Evolutionary conservation across 2,888 invertebrate species (phyloP).

Genomic region (Cryptus viduatorius): DNA sequence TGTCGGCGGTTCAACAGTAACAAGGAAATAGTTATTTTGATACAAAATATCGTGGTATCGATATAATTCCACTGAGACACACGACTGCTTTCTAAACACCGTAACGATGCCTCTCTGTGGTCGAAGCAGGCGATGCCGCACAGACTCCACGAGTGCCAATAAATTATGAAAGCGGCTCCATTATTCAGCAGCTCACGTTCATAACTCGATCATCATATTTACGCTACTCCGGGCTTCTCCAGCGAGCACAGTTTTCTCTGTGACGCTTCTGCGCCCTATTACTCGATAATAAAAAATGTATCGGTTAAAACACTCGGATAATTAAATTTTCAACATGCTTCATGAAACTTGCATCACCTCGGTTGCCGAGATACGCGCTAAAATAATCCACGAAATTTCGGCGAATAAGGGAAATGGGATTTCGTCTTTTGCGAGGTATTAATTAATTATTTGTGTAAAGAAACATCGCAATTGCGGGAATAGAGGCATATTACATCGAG

Average conservation of each 20-base stretch:
- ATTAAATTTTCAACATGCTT: neutral
- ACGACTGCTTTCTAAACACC: constrained; percentile 55
- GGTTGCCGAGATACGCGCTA: neutral
- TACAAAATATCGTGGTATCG: no score
- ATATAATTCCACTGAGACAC: neutral
- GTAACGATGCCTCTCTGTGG: constrained; percentile 50
- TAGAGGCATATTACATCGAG: no score
- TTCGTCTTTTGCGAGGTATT: neutral
- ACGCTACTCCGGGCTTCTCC: neutral
- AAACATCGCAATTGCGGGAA: no score
- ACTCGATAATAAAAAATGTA: neutral
- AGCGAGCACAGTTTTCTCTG: neutral
- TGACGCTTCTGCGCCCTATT: neutral
- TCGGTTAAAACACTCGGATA: neutral
- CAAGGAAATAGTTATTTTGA: no score
- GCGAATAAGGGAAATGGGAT: neutral
- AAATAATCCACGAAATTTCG: neutral
- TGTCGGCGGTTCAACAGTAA: no score
- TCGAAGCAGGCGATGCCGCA: constrained; percentile 17
- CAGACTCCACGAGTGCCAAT: constrained; percentile 31
- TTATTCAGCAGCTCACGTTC: constrained; percentile 42
- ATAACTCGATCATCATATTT: constrained; percentile 23
- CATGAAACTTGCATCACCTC: neutral
- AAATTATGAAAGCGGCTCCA: constrained; percentile 57
- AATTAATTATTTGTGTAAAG: no score